Evolutionary conservation across 1,140 invertebrate genomes (phyloP), one percentile per base, ranked within the genome.

Genomic region (Euschistus heros): DNA sequence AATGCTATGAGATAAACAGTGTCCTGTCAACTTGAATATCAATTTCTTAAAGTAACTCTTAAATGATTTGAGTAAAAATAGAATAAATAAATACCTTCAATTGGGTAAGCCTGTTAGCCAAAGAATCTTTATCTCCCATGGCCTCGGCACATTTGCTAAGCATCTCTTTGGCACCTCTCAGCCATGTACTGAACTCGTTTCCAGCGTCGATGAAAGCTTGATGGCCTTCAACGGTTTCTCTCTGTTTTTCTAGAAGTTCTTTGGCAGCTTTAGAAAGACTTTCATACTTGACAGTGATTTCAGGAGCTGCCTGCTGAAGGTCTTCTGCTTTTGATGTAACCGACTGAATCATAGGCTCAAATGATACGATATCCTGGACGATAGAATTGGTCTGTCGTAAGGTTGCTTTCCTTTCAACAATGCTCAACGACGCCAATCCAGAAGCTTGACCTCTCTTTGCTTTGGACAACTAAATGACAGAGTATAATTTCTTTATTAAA

Each of bases 321-420:
- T 92, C 90, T 70, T 91, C 91, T 63, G 91, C 92, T 79, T 94
- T 94, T 37, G 86, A 89, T 50, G 90, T 87, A 15, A 94, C 90
- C 37, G 91, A 93, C 74, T 93, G 90, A 69, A 95, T 94, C 89
- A 94, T 94, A 5, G 92, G 92, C 75, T 94, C 91, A 76, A 94
- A 92, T 18, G 90, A 91, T 63, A 94, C 91, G 71, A 95, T 94
- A 76, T 95, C 92, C 77, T 93, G 91, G 18, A 94, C 91, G 72
- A 95, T 93, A 75, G 89, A 93, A 74, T 91, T 92, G 18, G 91
- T 94, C 74, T 92, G 88, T 66, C 92, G 80, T n/a, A 94, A 80
- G 72, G 86, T 90, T 5, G 90, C 91, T 76, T 91, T 93, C 66
- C 89, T 80, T 75, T 93, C 91, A 22, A 86, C 87, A 66, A 91